A percentile compares a stretch with the other conserved stretches of the same genome.
phyloP scores from a whole-genome alignment of 2,113 vertebrate species.

The Piprites chloris region DNA sequence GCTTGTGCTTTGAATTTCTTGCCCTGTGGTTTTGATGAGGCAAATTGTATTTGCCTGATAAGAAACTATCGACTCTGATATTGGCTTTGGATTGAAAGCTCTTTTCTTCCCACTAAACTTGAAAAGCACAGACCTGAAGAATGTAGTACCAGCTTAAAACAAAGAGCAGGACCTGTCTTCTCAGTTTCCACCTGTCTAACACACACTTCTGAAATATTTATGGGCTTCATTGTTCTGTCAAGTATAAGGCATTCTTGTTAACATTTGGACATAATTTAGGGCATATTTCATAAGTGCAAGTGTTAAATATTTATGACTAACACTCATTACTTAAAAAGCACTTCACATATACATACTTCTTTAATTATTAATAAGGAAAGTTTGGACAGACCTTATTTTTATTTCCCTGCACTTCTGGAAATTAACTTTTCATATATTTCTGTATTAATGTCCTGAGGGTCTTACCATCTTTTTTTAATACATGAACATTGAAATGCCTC shows the following conservation, averaged over 20 bases:
- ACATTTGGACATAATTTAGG: constrained; percentile 71
- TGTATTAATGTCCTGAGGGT: constrained; percentile 9
- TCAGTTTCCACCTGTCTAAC: constrained; percentile 36
- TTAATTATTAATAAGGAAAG: constrained; percentile 70
- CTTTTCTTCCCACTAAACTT: constrained; percentile 25
- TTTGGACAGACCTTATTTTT: constrained; percentile 63
- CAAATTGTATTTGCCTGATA: constrained; percentile 10
- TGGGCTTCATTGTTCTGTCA: constrained; percentile 62
- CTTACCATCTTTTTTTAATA: not conserved
- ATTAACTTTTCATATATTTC: constrained; percentile 60
- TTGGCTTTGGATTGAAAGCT: not conserved
- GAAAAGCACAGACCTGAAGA: constrained; percentile 12
- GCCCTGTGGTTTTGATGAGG: not conserved
- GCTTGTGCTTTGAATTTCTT: not conserved
- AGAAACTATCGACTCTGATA: not conserved
- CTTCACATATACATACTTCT: constrained; percentile 59
- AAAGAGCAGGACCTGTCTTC: not conserved
- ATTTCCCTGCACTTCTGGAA: constrained; percentile 56
- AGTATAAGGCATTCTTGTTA: constrained; percentile 67
- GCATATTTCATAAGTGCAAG: constrained; percentile 63
- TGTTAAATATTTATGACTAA: constrained; percentile 74
- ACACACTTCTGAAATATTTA: constrained; percentile 69
- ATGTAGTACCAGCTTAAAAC: constrained; percentile 28
- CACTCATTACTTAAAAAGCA: constrained; percentile 71
- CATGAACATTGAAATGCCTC: not conserved